Percentiles rank a stretch among this genome's conserved stretches.
Evolutionary conservation across 2,888 invertebrate species (phyloP).

Genomic region (Sacculina carcini): DNA sequence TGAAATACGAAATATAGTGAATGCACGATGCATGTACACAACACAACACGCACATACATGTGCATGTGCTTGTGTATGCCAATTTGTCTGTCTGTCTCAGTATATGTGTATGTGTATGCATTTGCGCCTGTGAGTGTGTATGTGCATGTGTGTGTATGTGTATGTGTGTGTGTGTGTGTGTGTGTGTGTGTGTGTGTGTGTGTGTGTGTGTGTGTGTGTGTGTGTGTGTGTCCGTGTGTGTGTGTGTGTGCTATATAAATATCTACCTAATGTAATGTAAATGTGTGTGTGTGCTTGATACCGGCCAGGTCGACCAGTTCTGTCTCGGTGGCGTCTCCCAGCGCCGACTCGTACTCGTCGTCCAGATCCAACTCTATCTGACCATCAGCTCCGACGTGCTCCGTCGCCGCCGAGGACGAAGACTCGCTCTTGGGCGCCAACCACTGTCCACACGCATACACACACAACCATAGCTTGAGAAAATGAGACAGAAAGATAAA

Average conservation of each 20-base stretch:
- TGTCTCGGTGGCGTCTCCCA: conserved; percentile 63
- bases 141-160: background rate
- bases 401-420: background rate
- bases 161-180: background rate
- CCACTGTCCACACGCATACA: background rate
- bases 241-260: too few species aligned
- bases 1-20: background rate
- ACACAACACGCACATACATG: background rate
- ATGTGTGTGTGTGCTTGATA: conserved; percentile 9
- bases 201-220: too few species aligned
- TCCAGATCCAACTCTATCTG: conserved; percentile 72
- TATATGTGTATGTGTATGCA: background rate
- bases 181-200: background rate
- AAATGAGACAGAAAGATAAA: background rate
- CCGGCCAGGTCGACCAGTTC: conserved; percentile 92
- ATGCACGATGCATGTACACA: background rate
- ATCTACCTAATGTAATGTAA: too few species aligned
- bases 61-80: background rate
- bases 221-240: too few species aligned
- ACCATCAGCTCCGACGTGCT: background rate
- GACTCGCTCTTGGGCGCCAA: background rate
- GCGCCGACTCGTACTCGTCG: conserved; percentile 76
- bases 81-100: background rate
- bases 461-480: background rate
- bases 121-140: background rate